Percentiles rank a stretch among this genome's conserved stretches.
phyloP scores from a whole-genome alignment of 2,113 vertebrate genomes.

The Eclectus roratus region DNA sequence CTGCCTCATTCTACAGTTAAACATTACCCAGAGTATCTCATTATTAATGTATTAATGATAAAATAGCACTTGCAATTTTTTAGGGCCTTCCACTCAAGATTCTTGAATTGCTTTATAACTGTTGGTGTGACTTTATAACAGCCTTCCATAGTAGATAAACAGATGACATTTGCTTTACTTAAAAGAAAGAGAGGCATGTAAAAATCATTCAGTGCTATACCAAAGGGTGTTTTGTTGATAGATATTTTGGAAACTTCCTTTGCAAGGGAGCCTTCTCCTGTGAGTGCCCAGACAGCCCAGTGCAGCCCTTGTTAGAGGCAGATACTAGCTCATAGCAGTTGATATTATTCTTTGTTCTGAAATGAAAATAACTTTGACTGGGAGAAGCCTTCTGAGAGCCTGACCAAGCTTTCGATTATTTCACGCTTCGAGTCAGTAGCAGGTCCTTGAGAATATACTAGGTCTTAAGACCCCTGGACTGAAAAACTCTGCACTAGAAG shows the following conservation, averaged over 20 bases:
- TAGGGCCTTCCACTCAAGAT: background rate
- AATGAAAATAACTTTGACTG: background rate
- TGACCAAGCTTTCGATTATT: background rate
- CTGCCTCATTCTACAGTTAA: slow-evolving; percentile 1
- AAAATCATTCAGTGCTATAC: background rate
- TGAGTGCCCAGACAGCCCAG: background rate
- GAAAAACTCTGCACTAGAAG: background rate
- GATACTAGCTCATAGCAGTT: background rate
- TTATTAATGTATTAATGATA: background rate
- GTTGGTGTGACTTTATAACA: background rate
- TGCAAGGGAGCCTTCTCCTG: background rate
- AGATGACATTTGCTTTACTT: background rate
- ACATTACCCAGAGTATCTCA: background rate
- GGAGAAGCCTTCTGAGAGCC: background rate
- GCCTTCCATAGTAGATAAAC: background rate
- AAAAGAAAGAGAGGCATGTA: background rate
- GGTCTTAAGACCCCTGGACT: background rate
- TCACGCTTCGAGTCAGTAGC: background rate
- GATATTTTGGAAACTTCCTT: background rate
- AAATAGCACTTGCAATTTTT: background rate
- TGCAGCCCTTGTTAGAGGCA: background rate
- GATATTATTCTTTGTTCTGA: background rate
- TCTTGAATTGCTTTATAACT: slow-evolving; percentile 36
- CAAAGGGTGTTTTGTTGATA: background rate
- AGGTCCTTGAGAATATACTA: background rate